Base-by-base conservation (phyloP, 1,140 invertebrate genomes). In the Ceratina australensis region DNA sequence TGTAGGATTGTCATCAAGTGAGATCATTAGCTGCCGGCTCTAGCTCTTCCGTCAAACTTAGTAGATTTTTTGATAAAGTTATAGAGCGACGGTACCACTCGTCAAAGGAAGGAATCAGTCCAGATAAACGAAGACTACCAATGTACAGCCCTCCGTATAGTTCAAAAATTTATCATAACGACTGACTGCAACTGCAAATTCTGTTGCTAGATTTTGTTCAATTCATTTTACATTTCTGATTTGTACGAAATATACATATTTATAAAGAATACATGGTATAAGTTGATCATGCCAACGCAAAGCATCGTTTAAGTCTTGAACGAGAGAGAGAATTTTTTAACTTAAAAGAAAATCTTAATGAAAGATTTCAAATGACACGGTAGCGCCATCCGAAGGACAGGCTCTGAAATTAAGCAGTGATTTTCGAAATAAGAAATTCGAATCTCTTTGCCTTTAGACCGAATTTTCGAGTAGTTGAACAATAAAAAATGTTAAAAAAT, bases 41-140 rank as follows among this genome's bases (percentile, higher is more conserved):
- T 1, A 97, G 96, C 78, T 97, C 97, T 89, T 95, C 97, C 57
- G 97, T 98, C 0, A 98, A 98, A 93, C 90, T 99, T 24, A 96
- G 96, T 18, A 94, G 97, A 89, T 99, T 99, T 93, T 98, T 98
- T 92, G 98, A 99, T 91, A 97, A 97, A 94, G 98, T 97, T 10
- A 96, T 97, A 78, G 96, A 97, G 90, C 93, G 95, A 79, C 93
- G 95, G 65, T 95, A 95, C 85, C 94, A 95, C 80, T 92, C 84
- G 0, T 79, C 92, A 7, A 91, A 93, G 50, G 93, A 93, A 65
- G 86, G 83, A 42, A 87, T 92, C 7, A 93, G 93, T 75, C 93
- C 92, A 20, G 93, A 94, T 72, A 93, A 93, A 79, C 90, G 94
- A 59, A 93, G 92, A 85, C 83, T 93, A 22, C 91, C 92, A 13